Evolutionary conservation across 2,888 invertebrate species (phyloP), one percentile per base, ranked within the genome.

Genomic region (Sacculina carcini): DNA sequence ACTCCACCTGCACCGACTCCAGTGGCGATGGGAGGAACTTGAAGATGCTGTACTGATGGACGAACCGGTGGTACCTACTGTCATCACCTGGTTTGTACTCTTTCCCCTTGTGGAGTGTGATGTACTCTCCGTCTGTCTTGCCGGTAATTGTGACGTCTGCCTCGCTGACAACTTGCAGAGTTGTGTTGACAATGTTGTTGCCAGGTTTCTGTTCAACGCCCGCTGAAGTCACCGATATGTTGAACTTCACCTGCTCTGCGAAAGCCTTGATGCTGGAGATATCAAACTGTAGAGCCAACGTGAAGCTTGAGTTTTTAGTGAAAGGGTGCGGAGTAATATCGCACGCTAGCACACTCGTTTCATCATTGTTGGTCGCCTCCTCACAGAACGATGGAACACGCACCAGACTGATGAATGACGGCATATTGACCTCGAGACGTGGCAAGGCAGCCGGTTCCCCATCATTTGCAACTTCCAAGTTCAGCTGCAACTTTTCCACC

Each of bases 371-470:
- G 16, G 2, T 19, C 9, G 3, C n/a, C 48, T 40, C 24, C 21
- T 34, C 38, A 53, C 51, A 54, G 14, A 50, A 51, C 16, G 42
- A 42, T 4, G 57, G 54, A 21, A 52, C 49, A n/a, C 54, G 51
- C 16, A 19, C 19, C 21, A 55, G 51, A 38, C 46, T 34, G 12
- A 54, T 52, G 31, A 51, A 42, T 36, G 51, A 7, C 9, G 53
- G 52, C 54, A 58, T 54, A 2, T 51, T 16, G 5, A 66, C 44
- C 5, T 57, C 54, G 3, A 64, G 53, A 42, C 57, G 56, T 7
- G 62, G 57, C 34, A 62, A 55, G 50, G 62, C 65, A 6, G 66
- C 66, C 6, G 64, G 61, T 52, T 67, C 67, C 0, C 62, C 62
- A 1, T 53, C 44, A 56, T 67, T 67, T 14, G 50, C 51, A 2